These are phyloP conservation scores for Netta rufina DNA, from an alignment of 2,797 vertebrate species.

Conservation along the genomic window DNA sequence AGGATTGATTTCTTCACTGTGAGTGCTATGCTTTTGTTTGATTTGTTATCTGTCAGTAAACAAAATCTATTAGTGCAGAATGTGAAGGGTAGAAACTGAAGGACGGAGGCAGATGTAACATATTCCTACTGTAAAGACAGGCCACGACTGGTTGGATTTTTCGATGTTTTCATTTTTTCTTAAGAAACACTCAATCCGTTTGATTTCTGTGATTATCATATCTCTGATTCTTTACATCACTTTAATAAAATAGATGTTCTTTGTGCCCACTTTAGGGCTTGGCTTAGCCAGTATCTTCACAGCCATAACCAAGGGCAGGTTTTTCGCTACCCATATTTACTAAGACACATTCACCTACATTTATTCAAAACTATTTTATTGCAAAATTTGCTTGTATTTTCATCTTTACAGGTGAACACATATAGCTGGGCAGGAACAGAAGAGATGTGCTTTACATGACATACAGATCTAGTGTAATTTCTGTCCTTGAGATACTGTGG, in stretches of 20 bases:
- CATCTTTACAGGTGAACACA: background rate
- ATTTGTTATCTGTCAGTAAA: slow-evolving; percentile 1
- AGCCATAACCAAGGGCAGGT: background rate
- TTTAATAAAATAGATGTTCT: background rate
- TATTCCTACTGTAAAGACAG: background rate
- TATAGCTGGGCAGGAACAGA: background rate
- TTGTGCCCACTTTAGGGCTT: background rate
- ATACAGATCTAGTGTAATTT: background rate
- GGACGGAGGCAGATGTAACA: background rate
- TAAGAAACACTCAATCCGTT: background rate
- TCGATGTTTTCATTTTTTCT: background rate
- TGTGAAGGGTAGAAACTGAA: background rate
- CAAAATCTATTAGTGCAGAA: background rate
- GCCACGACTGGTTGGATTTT: background rate
- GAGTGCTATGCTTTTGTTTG: background rate
- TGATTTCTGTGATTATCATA: background rate
- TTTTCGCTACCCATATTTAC: background rate
- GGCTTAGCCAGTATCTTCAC: background rate
- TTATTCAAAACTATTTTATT: background rate
- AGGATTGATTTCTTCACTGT: background rate
- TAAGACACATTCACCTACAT: background rate
- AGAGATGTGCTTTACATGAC: background rate
- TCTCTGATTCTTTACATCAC: background rate
- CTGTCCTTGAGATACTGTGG: background rate
- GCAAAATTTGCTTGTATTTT: background rate